Evolutionary conservation across 1,140 invertebrate species (phyloP), one percentile per base, ranked within the genome.

Genomic region (Spodoptera frugiperda): DNA sequence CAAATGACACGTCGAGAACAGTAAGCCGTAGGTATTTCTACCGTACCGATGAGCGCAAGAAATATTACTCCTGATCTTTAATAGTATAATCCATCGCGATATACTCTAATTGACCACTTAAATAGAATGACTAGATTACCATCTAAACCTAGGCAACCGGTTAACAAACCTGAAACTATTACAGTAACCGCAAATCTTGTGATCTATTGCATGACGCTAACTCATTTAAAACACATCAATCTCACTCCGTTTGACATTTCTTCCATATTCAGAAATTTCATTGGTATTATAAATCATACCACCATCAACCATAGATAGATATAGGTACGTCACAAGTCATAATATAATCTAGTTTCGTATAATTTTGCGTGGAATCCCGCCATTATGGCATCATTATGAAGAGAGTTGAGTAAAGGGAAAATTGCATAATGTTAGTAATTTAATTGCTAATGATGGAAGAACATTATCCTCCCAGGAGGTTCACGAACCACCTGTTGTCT

Each of bases 101-200:
- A 17, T 61, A 17, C 11, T 61, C 39, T 44, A n/a, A 33, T 44
- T 44, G 57, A 44, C 57, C 57, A 61, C 17, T 61, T 61, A 19
- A 61, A 61, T 61, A 39, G n/a, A 44, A 61, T 61, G 57, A 44
- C 57, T 19, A 11, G 33, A 44, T 15, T 33, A 61, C 30, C n/a
- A 15, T 5, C 33, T 39, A 14, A 61, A 15, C 57, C 30, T 3
- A 61, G 30, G 10, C 54, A 12, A 55, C 57, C 39, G 9, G 57
- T 61, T 17, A 39, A 44, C 17, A 11, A 39, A 44, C 33, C 30
- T 39, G 39, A 39, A 57, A 61, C 11, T 30, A 55, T 25, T 55
- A 10, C 11, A 25, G 54, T 4, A 39, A 10, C 6, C 33, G 3
- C 51, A 17, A 54, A 54, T 10, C 19, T 17, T 21, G 15, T 61